phyloP scores from a whole-genome alignment of 2,797 vertebrate genomes.

The Sylvia borin region DNA sequence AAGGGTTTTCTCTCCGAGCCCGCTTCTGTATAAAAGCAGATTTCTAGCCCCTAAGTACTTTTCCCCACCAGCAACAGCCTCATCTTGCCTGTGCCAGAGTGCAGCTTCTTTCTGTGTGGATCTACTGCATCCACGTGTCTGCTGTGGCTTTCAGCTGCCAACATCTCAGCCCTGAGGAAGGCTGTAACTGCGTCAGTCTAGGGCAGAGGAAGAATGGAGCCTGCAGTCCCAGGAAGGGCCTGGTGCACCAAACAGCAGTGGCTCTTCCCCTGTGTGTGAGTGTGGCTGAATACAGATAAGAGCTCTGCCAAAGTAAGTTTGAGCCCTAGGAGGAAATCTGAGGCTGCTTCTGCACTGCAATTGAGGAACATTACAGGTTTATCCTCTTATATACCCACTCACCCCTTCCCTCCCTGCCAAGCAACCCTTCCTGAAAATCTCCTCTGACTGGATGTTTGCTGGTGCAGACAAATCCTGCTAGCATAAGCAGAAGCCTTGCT shows the following conservation, averaged over 20 bases:
- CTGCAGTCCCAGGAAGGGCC: not conserved
- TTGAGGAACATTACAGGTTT: not conserved
- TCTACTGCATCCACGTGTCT: not conserved
- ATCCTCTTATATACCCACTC: not conserved
- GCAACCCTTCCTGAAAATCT: not conserved
- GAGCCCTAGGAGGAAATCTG: conserved; percentile 5
- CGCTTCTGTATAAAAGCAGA: not conserved
- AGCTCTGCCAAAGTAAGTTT: not conserved
- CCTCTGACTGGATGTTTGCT: not conserved
- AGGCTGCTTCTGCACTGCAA: not conserved
- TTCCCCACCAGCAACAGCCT: not conserved
- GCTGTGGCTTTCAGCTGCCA: not conserved
- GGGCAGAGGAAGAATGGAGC: not conserved
- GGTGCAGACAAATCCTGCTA: not conserved
- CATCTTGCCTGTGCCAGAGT: not conserved
- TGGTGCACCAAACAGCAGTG: not conserved
- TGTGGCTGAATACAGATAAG: not conserved
- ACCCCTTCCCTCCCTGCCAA: not conserved
- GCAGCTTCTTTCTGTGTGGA: not conserved
- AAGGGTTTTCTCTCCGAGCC: not conserved
- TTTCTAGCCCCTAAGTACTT: not conserved
- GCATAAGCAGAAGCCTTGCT: not conserved
- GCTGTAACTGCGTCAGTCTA: not conserved
- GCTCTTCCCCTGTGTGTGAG: not conserved
- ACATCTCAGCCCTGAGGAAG: not conserved